A percentile compares a stretch with the other conserved stretches of the same genome.
phyloP scores from a whole-genome alignment of 2,888 invertebrate species.

The Cephus pulcher region DNA sequence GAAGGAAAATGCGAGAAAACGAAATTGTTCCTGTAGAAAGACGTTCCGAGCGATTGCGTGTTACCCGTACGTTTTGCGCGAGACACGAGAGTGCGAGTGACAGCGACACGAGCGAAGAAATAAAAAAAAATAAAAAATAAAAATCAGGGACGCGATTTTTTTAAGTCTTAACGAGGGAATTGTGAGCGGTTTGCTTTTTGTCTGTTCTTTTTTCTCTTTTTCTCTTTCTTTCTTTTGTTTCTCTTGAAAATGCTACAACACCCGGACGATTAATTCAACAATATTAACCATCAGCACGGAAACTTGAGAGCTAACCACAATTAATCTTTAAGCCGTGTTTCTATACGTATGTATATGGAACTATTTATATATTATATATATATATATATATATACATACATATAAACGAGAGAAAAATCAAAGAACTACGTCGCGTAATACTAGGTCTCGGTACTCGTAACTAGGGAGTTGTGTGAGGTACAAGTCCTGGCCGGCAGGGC shows the following conservation, averaged over 20 bases:
- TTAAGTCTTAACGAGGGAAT: constrained; percentile 27
- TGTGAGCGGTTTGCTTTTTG: constrained; percentile 32
- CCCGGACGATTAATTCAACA: not conserved
- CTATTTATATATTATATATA: constrained; percentile 2
- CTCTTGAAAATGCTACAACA: constrained; percentile 18
- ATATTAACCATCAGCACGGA: constrained; percentile 2
- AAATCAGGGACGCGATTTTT: not conserved
- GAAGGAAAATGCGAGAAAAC: not conserved
- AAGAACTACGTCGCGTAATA: constrained; percentile 26
- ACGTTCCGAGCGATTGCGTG: not conserved
- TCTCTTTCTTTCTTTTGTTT: constrained; percentile 18
- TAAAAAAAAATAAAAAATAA: not conserved
- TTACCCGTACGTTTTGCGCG: too few relatives aligned
- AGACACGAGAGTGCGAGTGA: too few relatives aligned
- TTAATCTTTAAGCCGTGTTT: not conserved
- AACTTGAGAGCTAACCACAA: constrained; percentile 11
- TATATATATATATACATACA: not conserved
- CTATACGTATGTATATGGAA: not conserved
- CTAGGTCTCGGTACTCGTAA: constrained; percentile 67
- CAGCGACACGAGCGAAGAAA: not conserved
- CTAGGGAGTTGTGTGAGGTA: constrained; percentile 68
- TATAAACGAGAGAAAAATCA: constrained; percentile 2
- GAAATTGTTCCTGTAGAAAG: not conserved
- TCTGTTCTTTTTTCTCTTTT: not conserved
- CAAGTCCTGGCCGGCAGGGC: constrained; percentile 67